A percentile compares a stretch with the other conserved stretches of the same genome.
Evolutionary conservation across 1,140 invertebrate genomes (phyloP).

Genomic region (Philopotamus ludificatus): DNA sequence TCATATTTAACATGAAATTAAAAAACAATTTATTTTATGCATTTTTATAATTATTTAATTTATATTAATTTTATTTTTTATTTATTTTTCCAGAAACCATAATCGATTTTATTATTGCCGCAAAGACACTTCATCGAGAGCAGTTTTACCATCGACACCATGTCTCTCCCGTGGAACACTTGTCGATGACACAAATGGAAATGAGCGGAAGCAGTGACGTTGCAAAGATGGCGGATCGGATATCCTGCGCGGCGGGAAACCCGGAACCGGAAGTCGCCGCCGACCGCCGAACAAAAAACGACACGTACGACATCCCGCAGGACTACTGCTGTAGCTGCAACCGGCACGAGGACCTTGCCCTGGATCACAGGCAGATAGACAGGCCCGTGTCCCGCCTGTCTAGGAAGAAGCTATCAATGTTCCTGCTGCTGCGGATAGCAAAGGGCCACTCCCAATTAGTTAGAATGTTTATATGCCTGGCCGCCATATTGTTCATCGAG

Average conservation of each 20-base stretch:
- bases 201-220: constrained; percentile 26
- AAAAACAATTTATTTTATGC: no score
- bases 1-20: no score
- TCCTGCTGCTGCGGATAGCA: constrained; percentile 36
- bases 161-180: not conserved
- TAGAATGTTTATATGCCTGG: constrained; percentile 4
- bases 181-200: constrained; percentile 36
- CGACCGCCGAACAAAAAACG: constrained; percentile 23
- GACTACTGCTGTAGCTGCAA: not conserved
- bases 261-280: constrained; percentile 28
- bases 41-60: no score
- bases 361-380: not conserved
- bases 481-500: constrained; percentile 11
- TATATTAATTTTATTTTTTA: no score
- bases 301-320: constrained; percentile 2
- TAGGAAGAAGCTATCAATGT: constrained; percentile 37
- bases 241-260: constrained; percentile 25
- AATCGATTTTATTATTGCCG: no score
- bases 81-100: no score
- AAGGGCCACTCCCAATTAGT: not conserved
- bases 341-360: not conserved
- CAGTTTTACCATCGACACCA: constrained; percentile 13
- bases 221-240: constrained; percentile 37
- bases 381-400: not conserved
- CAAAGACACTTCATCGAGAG: not conserved